Conservation (phyloP, 2,113 vertebrate genomes). For the Catharus fuscescens region DNA sequence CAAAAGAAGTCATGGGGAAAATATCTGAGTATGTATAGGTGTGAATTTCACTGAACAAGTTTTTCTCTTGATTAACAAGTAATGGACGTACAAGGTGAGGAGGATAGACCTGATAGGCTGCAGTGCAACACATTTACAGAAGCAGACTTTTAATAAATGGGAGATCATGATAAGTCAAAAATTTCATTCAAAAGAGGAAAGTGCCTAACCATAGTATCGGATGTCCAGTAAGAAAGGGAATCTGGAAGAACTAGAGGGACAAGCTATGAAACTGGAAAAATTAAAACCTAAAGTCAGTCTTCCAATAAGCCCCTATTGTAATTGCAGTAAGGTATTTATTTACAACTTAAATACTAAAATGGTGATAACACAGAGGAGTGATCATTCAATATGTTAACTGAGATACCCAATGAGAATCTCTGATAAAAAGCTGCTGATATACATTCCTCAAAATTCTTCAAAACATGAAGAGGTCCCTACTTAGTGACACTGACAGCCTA, state of each 20-base stretch:
- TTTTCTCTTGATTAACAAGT: background rate
- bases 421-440: background rate
- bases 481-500: background rate
- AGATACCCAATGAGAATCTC: background rate
- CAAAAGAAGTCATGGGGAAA: background rate
- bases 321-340: background rate
- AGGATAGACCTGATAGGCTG: background rate
- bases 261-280: background rate
- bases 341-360: background rate
- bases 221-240: background rate
- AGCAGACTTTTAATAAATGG: background rate
- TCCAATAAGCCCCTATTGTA: background rate
- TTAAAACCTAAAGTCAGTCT: background rate
- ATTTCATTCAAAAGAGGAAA: background rate
- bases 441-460: background rate
- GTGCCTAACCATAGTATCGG: fast-evolving
- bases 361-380: background rate
- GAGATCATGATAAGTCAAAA: background rate
- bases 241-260: background rate
- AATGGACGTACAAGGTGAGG: background rate
- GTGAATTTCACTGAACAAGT: background rate
- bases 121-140: background rate
- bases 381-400: background rate
- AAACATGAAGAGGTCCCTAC: background rate
- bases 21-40: background rate